Conservation (phyloP, 2,797 vertebrate species). For the Amphiprion clarkii region DNA sequence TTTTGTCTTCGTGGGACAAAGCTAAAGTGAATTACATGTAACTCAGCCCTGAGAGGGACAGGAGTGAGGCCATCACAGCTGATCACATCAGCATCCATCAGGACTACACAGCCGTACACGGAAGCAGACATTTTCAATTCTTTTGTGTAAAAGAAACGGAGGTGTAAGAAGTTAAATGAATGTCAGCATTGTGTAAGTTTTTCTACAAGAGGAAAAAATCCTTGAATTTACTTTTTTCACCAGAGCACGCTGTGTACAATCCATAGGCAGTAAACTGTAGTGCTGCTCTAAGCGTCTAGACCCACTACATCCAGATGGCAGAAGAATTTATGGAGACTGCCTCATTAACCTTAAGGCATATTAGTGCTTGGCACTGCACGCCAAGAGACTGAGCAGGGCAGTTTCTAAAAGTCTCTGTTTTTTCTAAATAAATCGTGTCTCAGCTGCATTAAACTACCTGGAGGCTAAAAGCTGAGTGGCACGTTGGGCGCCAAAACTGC, state of each 20-base stretch:
- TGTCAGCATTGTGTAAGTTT: not conserved
- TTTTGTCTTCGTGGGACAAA: slow-evolving; percentile 51
- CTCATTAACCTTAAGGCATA: slow-evolving; percentile 83
- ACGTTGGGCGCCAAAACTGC: slow-evolving; percentile 22
- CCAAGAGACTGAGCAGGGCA: slow-evolving; percentile 47
- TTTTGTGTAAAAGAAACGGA: slow-evolving; percentile 16
- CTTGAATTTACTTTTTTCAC: slow-evolving; percentile 41
- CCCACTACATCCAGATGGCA: slow-evolving; percentile 75
- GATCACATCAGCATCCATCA: slow-evolving; percentile 52
- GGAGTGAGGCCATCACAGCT: slow-evolving; percentile 52
- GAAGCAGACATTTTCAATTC: not conserved
- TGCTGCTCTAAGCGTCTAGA: slow-evolving; percentile 75
- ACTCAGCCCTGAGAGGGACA: slow-evolving; percentile 57
- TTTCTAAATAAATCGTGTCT: slow-evolving; percentile 12
- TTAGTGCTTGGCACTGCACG: slow-evolving; percentile 78
- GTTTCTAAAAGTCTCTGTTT: slow-evolving; percentile 40
- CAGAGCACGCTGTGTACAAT: slow-evolving; percentile 53
- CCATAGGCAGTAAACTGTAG: slow-evolving; percentile 63
- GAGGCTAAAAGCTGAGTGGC: slow-evolving; percentile 18
- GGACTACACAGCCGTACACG: slow-evolving; percentile 2
- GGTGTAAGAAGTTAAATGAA: slow-evolving; percentile 11
- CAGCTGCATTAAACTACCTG: slow-evolving; percentile 57
- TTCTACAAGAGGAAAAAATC: slow-evolving; percentile 18
- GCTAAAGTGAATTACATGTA: slow-evolving; percentile 75
- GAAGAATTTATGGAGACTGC: slow-evolving; percentile 79